A percentile compares a stretch with the other conserved stretches of the same genome.
Conservation (phyloP, 1,140 invertebrate species). For the Leptinotarsa lineolata region DNA sequence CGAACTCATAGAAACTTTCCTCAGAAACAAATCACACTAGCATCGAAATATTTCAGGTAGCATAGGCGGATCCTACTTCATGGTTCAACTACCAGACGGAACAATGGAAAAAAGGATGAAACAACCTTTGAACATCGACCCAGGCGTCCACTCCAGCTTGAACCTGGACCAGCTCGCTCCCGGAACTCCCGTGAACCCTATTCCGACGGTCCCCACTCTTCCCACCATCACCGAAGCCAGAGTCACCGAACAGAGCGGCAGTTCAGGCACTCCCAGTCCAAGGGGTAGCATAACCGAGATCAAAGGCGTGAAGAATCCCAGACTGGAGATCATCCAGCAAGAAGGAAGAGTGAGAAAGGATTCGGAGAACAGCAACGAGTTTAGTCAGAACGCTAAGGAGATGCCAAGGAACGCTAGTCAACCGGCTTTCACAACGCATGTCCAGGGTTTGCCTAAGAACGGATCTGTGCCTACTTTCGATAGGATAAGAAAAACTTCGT, state of each 20-base stretch:
- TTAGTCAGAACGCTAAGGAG: conserved; percentile 57
- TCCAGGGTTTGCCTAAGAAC: conserved; percentile 79
- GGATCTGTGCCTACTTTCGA: conserved; percentile 87
- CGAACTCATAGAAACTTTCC: too few relatives aligned
- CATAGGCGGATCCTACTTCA: conserved; percentile 77
- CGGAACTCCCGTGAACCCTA: conserved; percentile 70
- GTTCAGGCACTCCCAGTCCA: conserved; percentile 47
- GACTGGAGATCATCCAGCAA: conserved; percentile 35
- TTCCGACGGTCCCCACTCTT: conserved; percentile 79
- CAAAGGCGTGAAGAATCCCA: conserved; percentile 45
- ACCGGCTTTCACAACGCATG: conserved; percentile 80
- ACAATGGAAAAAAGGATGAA: conserved; percentile 86
- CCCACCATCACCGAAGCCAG: conserved; percentile 86
- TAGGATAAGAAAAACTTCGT: conserved; percentile 77
- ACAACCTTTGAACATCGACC: conserved; percentile 85
- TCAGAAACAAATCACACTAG: too few relatives aligned
- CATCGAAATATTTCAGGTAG: conserved; percentile 54
- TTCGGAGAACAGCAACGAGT: conserved; percentile 36
- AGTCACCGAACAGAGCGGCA: conserved; percentile 66
- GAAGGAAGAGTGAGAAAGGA: conserved; percentile 26
- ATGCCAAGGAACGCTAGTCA: conserved; percentile 83
- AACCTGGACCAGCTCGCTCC: conserved; percentile 80
- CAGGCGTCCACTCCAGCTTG: conserved; percentile 90
- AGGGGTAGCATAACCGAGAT: conserved; percentile 46
- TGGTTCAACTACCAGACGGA: conserved; percentile 87